These are phyloP conservation scores for Centrocercus urophasianus DNA, from an alignment of 2,113 vertebrate genomes.

Conservation along the genomic window DNA sequence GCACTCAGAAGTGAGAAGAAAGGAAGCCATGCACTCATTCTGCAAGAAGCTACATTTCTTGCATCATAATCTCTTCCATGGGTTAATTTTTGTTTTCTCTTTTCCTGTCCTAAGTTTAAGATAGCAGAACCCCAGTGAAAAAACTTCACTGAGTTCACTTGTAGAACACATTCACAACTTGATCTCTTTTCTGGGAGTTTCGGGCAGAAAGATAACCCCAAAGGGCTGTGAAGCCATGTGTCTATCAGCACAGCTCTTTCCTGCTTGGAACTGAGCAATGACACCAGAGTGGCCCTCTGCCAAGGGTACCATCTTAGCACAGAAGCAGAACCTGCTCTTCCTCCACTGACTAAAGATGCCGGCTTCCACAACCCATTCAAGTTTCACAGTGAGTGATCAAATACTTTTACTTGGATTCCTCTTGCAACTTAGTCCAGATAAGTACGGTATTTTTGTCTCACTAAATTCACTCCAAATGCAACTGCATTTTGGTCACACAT, in stretches of 20 bases:
- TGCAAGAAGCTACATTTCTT: not conserved
- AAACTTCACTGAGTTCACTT: not conserved
- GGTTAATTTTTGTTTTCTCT: not conserved
- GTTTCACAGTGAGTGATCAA: too few relatives aligned
- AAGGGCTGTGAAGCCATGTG: not conserved
- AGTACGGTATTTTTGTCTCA: not conserved
- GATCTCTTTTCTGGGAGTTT: not conserved
- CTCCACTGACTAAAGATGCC: not conserved
- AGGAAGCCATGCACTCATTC: not conserved
- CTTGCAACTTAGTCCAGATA: not conserved
- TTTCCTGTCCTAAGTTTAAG: not conserved
- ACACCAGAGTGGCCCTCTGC: not conserved
- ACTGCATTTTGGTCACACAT: not conserved
- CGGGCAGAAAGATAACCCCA: not conserved
- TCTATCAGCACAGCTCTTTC: not conserved
- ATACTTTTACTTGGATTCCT: not conserved
- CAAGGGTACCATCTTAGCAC: not conserved
- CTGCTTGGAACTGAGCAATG: not conserved
- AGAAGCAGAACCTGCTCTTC: not conserved
- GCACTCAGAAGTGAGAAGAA: not conserved
- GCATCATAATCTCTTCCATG: not conserved
- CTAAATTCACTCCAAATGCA: not conserved
- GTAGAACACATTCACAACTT: not conserved
- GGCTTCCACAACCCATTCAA: not conserved
- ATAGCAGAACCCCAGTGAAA: not conserved